Evolutionary conservation across 2,888 invertebrate genomes (phyloP).

Genomic region (Acanthopleura granulata): DNA sequence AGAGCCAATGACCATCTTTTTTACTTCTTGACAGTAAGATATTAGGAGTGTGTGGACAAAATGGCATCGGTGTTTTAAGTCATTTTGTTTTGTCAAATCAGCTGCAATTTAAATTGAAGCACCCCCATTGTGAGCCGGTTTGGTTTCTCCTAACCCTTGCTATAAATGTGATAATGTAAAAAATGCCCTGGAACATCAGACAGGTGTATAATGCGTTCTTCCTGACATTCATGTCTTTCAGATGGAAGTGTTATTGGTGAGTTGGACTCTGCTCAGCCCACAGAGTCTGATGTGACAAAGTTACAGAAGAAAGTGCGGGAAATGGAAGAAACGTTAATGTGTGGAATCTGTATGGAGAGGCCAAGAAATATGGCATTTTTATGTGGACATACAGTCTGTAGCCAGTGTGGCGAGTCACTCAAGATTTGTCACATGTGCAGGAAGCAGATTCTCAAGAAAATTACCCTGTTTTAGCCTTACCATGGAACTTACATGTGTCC

Average conservation of each 20-base stretch:
- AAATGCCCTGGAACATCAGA: neutral
- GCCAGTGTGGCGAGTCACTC: slow-evolving; percentile 83
- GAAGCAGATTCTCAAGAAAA: slow-evolving; percentile 82
- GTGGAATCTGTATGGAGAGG: slow-evolving; percentile 90
- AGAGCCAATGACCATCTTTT: no score
- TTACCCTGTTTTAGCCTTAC: slow-evolving; percentile 72
- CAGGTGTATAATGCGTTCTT: no score
- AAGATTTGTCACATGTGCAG: slow-evolving; percentile 90
- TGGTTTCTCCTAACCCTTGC: no score
- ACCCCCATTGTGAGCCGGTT: no score
- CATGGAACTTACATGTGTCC: no score
- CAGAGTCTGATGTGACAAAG: slow-evolving; percentile 24
- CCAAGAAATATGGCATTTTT: slow-evolving; percentile 85
- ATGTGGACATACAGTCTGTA: slow-evolving; percentile 90
- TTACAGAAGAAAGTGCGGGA: slow-evolving; percentile 80
- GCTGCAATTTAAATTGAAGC: no score
- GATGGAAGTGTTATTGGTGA: slow-evolving; percentile 12
- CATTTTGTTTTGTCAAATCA: no score
- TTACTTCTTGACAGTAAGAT: no score
- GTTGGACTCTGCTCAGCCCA: neutral
- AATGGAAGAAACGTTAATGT: slow-evolving; percentile 87
- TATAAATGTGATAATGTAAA: no score
- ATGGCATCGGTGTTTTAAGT: no score
- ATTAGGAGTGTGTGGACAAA: no score
- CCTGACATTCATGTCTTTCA: neutral